Evolutionary conservation across 2,113 vertebrate genomes (phyloP).

Genomic region (Symphodus melops): DNA sequence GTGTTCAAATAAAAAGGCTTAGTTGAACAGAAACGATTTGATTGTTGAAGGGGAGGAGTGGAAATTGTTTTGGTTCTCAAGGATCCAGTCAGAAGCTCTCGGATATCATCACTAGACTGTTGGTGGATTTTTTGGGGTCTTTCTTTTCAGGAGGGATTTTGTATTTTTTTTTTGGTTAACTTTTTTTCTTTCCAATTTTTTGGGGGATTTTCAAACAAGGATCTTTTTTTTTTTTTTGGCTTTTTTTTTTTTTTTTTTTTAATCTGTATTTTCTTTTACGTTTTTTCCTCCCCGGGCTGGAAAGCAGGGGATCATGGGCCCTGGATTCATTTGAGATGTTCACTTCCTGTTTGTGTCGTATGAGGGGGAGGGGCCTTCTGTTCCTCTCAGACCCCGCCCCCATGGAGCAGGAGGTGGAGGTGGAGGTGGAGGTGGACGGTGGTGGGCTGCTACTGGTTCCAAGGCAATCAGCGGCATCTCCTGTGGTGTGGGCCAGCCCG

Average conservation of each 20-base stretch:
- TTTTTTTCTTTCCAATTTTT: slow-evolving; percentile 45
- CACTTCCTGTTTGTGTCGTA: slow-evolving; percentile 78
- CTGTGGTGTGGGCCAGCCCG: slow-evolving; percentile 77
- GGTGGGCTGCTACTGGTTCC: slow-evolving; percentile 70
- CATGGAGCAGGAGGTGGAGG: slow-evolving; percentile 69
- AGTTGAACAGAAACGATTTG: slow-evolving; percentile 18
- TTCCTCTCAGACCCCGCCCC: slow-evolving; percentile 66
- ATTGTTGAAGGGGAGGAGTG: slow-evolving; percentile 34
- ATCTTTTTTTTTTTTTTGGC: slow-evolving; percentile 64
- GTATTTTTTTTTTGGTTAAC: slow-evolving; percentile 27
- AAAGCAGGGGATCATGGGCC: slow-evolving; percentile 81
- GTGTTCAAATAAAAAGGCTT: slow-evolving; percentile 28
- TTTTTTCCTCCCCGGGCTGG: slow-evolving; percentile 44
- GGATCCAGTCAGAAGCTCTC: slow-evolving; percentile 64
- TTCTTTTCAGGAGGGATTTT: slow-evolving; percentile 64
- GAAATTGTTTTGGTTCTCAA: slow-evolving; percentile 53
- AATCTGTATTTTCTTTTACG: slow-evolving; percentile 26
- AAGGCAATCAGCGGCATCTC: slow-evolving; percentile 55
- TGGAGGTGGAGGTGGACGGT: slow-evolving; percentile 71
- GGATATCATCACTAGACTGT: slow-evolving; percentile 72
- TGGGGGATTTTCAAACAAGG: slow-evolving; percentile 66
- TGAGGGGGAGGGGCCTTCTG: slow-evolving; percentile 80
- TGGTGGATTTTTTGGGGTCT: slow-evolving; percentile 67
- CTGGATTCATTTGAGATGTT: slow-evolving; percentile 82
- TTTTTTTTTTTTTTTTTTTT: slow-evolving; percentile 42